Evolutionary conservation across 1,140 invertebrate species (phyloP), one percentile per base, ranked within the genome.

Genomic region (Calephelis virginiensis): DNA sequence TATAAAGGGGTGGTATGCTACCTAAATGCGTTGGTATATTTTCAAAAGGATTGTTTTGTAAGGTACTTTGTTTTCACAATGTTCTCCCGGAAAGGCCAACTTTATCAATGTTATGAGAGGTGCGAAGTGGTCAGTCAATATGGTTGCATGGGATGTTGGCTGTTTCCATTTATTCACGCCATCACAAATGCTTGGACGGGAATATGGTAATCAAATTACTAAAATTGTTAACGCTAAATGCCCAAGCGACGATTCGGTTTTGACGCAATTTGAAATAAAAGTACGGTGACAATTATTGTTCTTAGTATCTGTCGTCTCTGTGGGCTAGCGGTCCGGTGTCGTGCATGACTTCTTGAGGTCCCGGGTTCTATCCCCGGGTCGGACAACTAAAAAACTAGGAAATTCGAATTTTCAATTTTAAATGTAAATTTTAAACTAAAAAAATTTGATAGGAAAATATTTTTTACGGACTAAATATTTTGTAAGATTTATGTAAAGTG

Each of bases 121-220:
- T 88, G 84, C 81, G 66, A 89, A 89, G 81, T 85, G 78, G 67
- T 83, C 63, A 53, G 83, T 84, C 80, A 85, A 89, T 77, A 89
- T 69, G 66, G 59, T 76, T 72, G 67, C 64, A 70, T 68, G 72
- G 59, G 67, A 71, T 69, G 73, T 74, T 60, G 62, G 63, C 63
- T 67, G 63, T 78, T 73, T 75, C 49, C 70, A 61, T 47, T 66
- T 70, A 71, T 78, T 76, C 74, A 75, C 77, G 76, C 79, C 63
- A 72, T 68, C 74, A 75, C 75, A 77, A 73, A 73, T 71, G 67
- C 63, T 68, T 71, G 69, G 75, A 74, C 70, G 68, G 71, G 77
- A 74, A 82, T 49, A 63, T 70, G 74, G 73, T 75, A 75, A 82
- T 82, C 68, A 80, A 80, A 82, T 75, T 72, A 75, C 72, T 79